Percentiles rank a stretch among this genome's conserved stretches.
Conservation (phyloP, 2,888 invertebrate genomes). For the Chrysolina haemoptera region DNA sequence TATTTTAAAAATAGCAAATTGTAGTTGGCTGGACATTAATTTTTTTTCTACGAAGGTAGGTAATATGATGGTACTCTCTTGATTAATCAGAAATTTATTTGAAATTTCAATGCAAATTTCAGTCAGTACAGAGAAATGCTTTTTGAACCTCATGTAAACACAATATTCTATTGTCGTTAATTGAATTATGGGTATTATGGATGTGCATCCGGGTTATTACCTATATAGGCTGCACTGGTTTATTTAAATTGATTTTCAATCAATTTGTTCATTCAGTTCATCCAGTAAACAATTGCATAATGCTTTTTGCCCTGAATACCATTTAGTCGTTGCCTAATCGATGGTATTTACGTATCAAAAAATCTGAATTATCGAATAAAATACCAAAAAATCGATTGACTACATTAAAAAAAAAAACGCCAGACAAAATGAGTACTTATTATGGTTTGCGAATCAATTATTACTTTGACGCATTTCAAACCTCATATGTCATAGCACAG, state of each 20-base stretch:
- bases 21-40: conserved; percentile 7
- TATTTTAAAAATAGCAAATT: conserved; percentile 12
- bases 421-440: too few relatives aligned
- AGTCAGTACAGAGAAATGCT: conserved; percentile 25
- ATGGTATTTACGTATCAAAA: too few relatives aligned
- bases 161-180: not conserved
- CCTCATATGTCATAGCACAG: too few relatives aligned
- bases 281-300: too few relatives aligned
- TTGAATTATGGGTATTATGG: not conserved
- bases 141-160: conserved; percentile 18
- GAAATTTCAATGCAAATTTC: conserved; percentile 22
- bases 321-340: too few relatives aligned
- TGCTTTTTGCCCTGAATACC: too few relatives aligned
- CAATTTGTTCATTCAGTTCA: too few relatives aligned
- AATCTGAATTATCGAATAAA: too few relatives aligned
- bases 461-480: too few relatives aligned
- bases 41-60: not conserved
- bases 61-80: not conserved
- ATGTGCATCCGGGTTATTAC: not conserved
- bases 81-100: conserved; percentile 4
- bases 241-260: not conserved
- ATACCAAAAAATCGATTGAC: too few relatives aligned
- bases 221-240: not conserved
- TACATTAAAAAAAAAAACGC: too few relatives aligned
- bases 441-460: too few relatives aligned